Conservation (phyloP, 2,113 vertebrate species). For the Mustelus asterias region DNA sequence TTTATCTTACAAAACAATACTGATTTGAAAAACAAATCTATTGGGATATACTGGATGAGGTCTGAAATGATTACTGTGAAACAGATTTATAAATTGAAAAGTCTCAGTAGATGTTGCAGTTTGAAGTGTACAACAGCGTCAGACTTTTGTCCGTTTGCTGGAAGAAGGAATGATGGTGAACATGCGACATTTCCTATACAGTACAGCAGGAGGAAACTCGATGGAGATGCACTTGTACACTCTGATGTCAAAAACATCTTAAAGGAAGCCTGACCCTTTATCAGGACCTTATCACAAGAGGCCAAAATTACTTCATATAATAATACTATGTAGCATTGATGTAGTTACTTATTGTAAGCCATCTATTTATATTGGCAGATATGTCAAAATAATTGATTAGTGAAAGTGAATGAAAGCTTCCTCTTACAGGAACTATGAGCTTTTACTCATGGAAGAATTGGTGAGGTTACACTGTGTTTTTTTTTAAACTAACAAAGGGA, state of each 20-base stretch:
- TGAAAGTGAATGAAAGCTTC: background rate
- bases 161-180: background rate
- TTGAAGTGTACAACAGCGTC: background rate
- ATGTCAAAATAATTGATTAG: background rate
- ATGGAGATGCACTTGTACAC: background rate
- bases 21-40: background rate
- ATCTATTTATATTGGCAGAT: background rate
- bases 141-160: background rate
- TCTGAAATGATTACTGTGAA: background rate
- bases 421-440: background rate
- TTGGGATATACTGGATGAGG: background rate
- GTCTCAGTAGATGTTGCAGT: background rate
- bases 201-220: background rate
- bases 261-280: background rate
- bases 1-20: background rate
- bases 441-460: background rate
- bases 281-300: background rate
- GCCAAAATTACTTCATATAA: background rate
- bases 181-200: background rate
- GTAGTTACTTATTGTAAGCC: background rate
- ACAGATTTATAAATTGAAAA: background rate
- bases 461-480: background rate
- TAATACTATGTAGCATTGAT: background rate
- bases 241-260: background rate
- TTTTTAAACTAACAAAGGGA: no score